Evolutionary conservation across 1,140 invertebrate species (phyloP).

Genomic region (Probaryconus sp.): DNA sequence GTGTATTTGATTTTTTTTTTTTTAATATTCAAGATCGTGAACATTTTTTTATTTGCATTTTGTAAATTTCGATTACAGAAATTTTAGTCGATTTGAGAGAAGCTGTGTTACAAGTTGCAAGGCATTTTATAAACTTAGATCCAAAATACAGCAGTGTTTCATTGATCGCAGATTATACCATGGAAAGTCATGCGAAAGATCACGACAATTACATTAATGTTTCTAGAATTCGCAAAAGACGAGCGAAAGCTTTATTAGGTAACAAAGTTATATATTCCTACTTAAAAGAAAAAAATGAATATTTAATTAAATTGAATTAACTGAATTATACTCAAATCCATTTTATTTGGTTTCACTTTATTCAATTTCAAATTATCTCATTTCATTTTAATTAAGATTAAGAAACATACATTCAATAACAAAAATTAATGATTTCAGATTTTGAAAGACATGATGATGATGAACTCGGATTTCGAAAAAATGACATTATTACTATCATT

Average conservation of each 20-base stretch:
- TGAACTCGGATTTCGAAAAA: conserved; percentile 98
- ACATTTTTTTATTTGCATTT: too few species aligned
- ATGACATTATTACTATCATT: conserved; percentile 98
- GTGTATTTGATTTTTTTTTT: too few species aligned
- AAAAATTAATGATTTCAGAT: conserved; percentile 80
- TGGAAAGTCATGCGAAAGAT: conserved; percentile 96
- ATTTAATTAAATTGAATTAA: conserved; percentile 18
- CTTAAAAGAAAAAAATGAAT: conserved; percentile 43
- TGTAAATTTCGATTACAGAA: too few species aligned
- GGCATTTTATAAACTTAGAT: conserved; percentile 92
- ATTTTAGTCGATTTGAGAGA: conserved; percentile 97
- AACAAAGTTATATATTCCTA: conserved; percentile 32
- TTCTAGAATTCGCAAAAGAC: conserved; percentile 88
- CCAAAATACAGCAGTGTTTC: conserved; percentile 86
- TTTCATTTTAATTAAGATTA: too few species aligned
- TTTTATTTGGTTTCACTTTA: too few species aligned
- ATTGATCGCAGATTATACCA: conserved; percentile 94
- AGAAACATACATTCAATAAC: too few species aligned
- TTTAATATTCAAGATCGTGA: too few species aligned
- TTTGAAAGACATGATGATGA: conserved; percentile 99
- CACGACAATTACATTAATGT: conserved; percentile 96
- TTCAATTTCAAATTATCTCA: conserved; percentile 15
- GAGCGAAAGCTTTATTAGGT: conserved; percentile 95
- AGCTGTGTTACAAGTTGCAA: conserved; percentile 93
- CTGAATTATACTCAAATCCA: too few species aligned